Conservation (phyloP, 2,888 invertebrate genomes). For the Hipparchia sbordonii region DNA sequence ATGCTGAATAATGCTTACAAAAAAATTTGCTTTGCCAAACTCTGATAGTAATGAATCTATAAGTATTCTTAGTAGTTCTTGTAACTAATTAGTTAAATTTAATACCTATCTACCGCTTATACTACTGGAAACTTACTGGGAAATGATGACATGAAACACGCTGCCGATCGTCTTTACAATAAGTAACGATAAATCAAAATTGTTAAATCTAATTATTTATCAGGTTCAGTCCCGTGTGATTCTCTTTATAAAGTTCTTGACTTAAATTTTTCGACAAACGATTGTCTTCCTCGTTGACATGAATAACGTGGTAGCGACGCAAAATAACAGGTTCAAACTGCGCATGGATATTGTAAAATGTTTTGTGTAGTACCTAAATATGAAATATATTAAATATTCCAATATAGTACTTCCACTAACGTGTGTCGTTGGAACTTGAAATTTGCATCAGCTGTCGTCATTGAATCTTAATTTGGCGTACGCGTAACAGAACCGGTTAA, state of each 20-base stretch:
- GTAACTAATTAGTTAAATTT: not conserved
- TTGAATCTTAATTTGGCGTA: constrained; percentile 8
- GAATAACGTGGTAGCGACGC: constrained; percentile 31
- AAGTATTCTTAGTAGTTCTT: not conserved
- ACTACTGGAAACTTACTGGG: not conserved
- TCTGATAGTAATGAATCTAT: constrained; percentile 13
- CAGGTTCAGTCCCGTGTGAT: not conserved
- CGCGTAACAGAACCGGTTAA: constrained; percentile 19
- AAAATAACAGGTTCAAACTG: constrained; percentile 39
- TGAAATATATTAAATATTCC: not conserved
- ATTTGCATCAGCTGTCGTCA: constrained; percentile 5
- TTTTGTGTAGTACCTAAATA: not conserved
- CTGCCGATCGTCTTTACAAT: constrained; percentile 2
- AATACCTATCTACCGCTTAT: not conserved
- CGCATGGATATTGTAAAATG: constrained; percentile 29
- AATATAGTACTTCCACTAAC: not conserved
- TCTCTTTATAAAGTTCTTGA: not conserved
- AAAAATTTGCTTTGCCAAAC: not conserved
- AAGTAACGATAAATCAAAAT: not conserved
- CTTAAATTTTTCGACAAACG: not conserved
- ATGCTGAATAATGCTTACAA: constrained; percentile 2
- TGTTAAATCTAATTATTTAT: not conserved
- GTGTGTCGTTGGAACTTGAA: not conserved
- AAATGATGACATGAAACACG: constrained; percentile 11
- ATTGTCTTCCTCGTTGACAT: constrained; percentile 15